phyloP scores from a whole-genome alignment of 2,797 vertebrate species.

The Dendrocincla tyrannina region DNA sequence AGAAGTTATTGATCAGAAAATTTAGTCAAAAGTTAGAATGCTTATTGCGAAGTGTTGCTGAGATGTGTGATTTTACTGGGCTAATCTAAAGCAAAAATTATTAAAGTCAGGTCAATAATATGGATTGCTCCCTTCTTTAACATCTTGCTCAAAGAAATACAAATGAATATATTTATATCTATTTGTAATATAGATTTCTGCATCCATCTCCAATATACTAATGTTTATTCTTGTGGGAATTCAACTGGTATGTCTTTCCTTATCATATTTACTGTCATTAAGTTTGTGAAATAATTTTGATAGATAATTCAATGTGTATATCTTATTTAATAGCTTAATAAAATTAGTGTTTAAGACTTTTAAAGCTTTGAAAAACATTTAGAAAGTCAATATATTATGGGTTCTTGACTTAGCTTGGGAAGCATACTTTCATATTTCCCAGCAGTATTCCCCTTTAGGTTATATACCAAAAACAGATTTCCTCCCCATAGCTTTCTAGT shows the following conservation, averaged over 20 bases:
- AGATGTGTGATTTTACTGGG: constrained; percentile 55
- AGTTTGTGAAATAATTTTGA: constrained; percentile 35
- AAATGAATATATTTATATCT: constrained; percentile 66
- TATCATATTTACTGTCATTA: constrained; percentile 46
- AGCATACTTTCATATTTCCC: background rate
- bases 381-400: background rate
- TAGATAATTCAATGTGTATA: background rate
- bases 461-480: background rate
- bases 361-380: background rate
- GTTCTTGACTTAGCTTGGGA: background rate
- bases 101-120: constrained; percentile 75
- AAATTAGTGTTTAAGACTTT: background rate
- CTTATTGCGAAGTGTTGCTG: constrained; percentile 59
- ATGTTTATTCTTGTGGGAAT: constrained; percentile 23
- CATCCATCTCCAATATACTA: constrained; percentile 29
- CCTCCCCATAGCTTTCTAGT: background rate
- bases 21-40: constrained; percentile 59
- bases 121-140: constrained; percentile 71
- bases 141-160: constrained; percentile 69
- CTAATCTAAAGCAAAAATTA: constrained; percentile 72
- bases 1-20: constrained; percentile 55
- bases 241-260: constrained; percentile 17
- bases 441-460: background rate
- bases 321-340: background rate
- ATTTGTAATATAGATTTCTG: constrained; percentile 68